phyloP scores from a whole-genome alignment of 2,797 vertebrate genomes.

The Cuniculus paca region DNA sequence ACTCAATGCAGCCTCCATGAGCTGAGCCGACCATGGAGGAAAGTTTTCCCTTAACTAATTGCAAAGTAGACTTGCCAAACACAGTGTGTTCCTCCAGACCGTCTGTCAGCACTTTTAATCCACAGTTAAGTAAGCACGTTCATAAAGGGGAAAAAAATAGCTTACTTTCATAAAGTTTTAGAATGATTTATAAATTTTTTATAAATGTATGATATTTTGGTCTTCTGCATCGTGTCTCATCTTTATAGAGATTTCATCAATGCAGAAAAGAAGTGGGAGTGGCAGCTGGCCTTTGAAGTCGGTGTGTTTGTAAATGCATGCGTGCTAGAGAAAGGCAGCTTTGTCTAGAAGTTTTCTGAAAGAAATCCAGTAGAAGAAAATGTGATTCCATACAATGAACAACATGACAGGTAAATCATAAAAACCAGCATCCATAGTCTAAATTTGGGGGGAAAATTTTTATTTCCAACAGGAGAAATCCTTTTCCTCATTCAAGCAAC shows the following conservation, averaged over 20 bases:
- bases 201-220: slow-evolving; percentile 73
- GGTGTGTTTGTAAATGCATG: background rate
- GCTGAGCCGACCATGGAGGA: slow-evolving; percentile 2
- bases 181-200: slow-evolving; percentile 77
- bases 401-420: background rate
- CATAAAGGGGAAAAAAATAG: slow-evolving; percentile 49
- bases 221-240: slow-evolving; percentile 50
- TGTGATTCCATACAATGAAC: background rate
- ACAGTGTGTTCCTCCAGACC: slow-evolving; percentile 71
- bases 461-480: slow-evolving; percentile 17
- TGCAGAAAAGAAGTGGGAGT: background rate
- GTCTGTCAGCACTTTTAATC: slow-evolving; percentile 77
- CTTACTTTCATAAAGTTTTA: slow-evolving; percentile 75
- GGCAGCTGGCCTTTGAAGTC: background rate
- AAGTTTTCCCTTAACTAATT: slow-evolving; percentile 60
- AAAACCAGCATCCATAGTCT: slow-evolving; percentile 39
- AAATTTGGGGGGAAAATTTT: slow-evolving; percentile 21
- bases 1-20: background rate
- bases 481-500: slow-evolving; percentile 24
- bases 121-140: slow-evolving; percentile 63
- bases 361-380: slow-evolving; percentile 57
- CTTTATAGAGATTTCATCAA: slow-evolving; percentile 68
- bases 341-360: slow-evolving; percentile 48
- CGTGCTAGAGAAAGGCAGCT: slow-evolving; percentile 6
- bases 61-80: slow-evolving; percentile 69